A percentile compares a stretch with the other conserved stretches of the same genome.
Conservation (phyloP, 2,113 vertebrate genomes). For the Lampris incognitus region DNA sequence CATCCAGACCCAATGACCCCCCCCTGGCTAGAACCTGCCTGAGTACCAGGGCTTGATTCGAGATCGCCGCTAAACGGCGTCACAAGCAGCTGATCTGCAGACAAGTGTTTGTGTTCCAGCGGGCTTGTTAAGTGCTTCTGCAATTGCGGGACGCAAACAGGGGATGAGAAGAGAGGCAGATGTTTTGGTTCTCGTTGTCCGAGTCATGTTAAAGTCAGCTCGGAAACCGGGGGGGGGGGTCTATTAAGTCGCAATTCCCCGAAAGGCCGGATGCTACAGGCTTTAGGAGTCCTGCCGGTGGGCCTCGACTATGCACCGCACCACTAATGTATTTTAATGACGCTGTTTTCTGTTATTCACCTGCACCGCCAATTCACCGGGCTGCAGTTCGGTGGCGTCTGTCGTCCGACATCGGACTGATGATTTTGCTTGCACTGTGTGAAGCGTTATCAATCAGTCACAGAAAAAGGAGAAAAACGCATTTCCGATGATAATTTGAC, state of each 20-base stretch:
- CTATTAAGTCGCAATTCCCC: slow-evolving; percentile 39
- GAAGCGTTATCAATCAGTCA: neutral
- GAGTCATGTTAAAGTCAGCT: neutral
- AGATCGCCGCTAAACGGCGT: too few relatives aligned
- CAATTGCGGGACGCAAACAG: slow-evolving; percentile 3
- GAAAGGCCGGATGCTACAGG: neutral
- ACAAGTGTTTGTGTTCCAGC: slow-evolving; percentile 2
- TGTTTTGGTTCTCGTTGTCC: slow-evolving; percentile 14
- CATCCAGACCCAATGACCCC: slow-evolving; percentile 19
- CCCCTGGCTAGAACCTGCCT: neutral
- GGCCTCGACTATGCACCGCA: too few relatives aligned
- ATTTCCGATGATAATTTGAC: neutral
- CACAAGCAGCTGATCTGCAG: neutral
- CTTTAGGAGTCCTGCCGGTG: too few relatives aligned
- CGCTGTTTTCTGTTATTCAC: too few relatives aligned
- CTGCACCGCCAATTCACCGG: neutral
- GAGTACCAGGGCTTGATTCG: slow-evolving; percentile 7
- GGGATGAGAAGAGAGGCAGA: slow-evolving; percentile 31
- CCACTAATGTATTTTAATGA: too few relatives aligned
- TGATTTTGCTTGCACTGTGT: neutral
- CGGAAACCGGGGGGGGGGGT: slow-evolving; percentile 4
- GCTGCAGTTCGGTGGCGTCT: neutral
- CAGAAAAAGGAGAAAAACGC: neutral
- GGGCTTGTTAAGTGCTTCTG: slow-evolving; percentile 31
- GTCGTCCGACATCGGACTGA: neutral